Evolutionary conservation across 1,140 invertebrate species (phyloP).

Genomic region (Cecropterus lyciades): DNA sequence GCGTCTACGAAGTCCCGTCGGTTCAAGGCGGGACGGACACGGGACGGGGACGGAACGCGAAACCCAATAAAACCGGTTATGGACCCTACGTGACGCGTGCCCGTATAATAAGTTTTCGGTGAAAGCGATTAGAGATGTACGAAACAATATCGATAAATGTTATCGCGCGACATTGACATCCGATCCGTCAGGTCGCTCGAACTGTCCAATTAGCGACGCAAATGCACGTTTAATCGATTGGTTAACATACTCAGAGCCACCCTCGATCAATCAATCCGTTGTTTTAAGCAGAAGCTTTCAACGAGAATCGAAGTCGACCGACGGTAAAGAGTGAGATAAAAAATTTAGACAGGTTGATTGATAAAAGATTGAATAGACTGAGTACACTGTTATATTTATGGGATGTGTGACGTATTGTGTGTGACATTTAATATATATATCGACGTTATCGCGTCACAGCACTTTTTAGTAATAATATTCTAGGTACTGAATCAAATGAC

Average conservation of each 20-base stretch:
- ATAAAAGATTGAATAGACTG: neutral
- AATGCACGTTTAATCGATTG: slow-evolving; percentile 12
- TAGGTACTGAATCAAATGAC: slow-evolving; percentile 15
- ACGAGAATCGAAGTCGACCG: slow-evolving; percentile 5
- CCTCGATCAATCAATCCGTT: slow-evolving; percentile 13
- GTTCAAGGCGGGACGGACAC: slow-evolving; percentile 2
- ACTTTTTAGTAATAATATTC: slow-evolving; percentile 8
- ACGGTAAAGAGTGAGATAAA: neutral
- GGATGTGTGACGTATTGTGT: neutral
- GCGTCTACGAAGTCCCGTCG: slow-evolving; percentile 19
- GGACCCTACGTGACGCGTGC: slow-evolving; percentile 72
- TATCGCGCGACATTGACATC: neutral
- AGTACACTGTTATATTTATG: neutral
- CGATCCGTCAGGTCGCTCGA: slow-evolving; percentile 4
- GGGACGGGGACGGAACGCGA: slow-evolving; percentile 6
- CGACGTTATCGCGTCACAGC: slow-evolving; percentile 15
- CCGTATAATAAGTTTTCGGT: slow-evolving; percentile 75
- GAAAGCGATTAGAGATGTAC: slow-evolving; percentile 53
- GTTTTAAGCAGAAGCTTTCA: slow-evolving; percentile 19
- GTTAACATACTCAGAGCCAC: neutral
- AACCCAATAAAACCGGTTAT: slow-evolving; percentile 78
- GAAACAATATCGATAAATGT: slow-evolving; percentile 18
- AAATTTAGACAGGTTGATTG: slow-evolving; percentile 11
- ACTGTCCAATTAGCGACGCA: neutral
- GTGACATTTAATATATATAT: neutral